Conservation (phyloP, 2,888 invertebrate genomes). For the Apotomis capreana region DNA sequence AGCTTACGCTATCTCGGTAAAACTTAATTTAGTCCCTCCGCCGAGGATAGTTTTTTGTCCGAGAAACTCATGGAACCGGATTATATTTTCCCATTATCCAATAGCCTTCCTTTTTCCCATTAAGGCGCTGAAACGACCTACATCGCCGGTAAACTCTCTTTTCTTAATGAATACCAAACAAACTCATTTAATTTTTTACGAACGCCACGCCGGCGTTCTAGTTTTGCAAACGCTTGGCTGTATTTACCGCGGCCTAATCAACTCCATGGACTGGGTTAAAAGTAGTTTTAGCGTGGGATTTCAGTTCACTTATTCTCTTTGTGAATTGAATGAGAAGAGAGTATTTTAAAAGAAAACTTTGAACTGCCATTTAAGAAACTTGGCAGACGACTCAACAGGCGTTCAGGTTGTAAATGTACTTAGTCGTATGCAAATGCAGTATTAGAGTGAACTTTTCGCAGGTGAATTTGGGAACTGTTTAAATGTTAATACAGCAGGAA, state of each 20-base stretch:
- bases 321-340: too few species aligned
- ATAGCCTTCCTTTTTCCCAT: constrained; percentile 21
- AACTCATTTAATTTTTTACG: constrained; percentile 49
- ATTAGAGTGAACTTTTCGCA: too few species aligned
- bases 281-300: not conserved
- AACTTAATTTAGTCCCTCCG: not conserved
- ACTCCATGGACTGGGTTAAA: constrained; percentile 6
- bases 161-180: constrained; percentile 55
- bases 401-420: too few species aligned
- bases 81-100: constrained; percentile 15
- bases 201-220: constrained; percentile 33
- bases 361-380: too few species aligned
- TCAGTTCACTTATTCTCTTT: not conserved
- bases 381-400: too few species aligned
- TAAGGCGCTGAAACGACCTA: constrained; percentile 33
- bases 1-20: not conserved
- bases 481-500: too few species aligned
- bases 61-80: constrained; percentile 10
- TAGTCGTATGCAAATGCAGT: too few species aligned
- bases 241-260: constrained; percentile 15
- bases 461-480: too few species aligned
- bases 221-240: constrained; percentile 3
- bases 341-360: too few species aligned
- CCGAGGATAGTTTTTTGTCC: constrained; percentile 12
- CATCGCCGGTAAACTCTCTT: constrained; percentile 43